Evolutionary conservation across 2,888 invertebrate genomes (phyloP), one percentile per base, ranked within the genome.

Genomic region (Chesias legatella): DNA sequence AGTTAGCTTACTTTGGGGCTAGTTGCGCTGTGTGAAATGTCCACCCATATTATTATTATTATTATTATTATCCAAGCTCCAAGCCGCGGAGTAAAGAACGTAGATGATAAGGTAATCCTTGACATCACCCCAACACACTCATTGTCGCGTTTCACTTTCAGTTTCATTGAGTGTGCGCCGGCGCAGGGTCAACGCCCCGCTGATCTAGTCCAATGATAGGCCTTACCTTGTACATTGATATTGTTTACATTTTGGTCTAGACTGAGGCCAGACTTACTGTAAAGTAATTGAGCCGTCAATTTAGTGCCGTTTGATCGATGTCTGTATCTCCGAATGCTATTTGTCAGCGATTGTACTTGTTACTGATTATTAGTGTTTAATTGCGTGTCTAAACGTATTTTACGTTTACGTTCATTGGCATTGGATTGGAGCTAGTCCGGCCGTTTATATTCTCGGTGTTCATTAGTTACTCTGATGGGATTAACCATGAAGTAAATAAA

Each of bases 141-240:
- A 67, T 62, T 71, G 70, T 68, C 57, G 58, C 62, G 33, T 54
- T 61, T 53, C 53, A 71, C 76, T 77, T 73, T 77, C 73, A 53
- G 50, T 77, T 73, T 73, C 75, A n/a, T n/a, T n/a, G n/a, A n/a
- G 34, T 52, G 43, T 48, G 58, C 63, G 52, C 57, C 43, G 47
- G 56, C 55, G 57, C 58, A 50, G 64, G 63, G 66, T 69, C 74
- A 67, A 67, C 42, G 68, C 42, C 46, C 74, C 49, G 47, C 42
- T 53, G 68, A 70, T 73, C 65, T 69, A 67, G 70, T 63, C 43
- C 63, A 51, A 43, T 40, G 61, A 60, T 63, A 59, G 49, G 36
- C 34, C 41, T 39, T 40, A 48, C 47, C 54, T 56, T 45, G 45
- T 47, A 51, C 57, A 59, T 51, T 60, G 55, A 60, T 58, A 62